These are phyloP conservation scores for Cerastis leucographa DNA, from an alignment of 2,888 invertebrate genomes.

Conservation along the genomic window DNA sequence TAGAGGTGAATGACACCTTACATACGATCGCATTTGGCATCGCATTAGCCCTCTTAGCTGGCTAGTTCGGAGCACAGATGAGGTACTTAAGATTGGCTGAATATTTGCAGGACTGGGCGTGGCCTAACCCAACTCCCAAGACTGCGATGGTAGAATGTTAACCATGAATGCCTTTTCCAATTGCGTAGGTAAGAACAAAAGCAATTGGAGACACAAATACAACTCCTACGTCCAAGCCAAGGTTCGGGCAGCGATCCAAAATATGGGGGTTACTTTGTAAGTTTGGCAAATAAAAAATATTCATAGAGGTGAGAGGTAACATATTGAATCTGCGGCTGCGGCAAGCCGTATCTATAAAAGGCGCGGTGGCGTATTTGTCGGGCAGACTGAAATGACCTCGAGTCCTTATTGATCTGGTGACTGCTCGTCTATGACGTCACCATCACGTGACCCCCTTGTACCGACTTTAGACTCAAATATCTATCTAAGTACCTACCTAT, in stretches of 20 bases:
- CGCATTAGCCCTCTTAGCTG: slow-evolving; percentile 60
- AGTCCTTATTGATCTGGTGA: slow-evolving; percentile 87
- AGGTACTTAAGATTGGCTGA: slow-evolving; percentile 50
- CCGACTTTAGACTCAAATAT: slow-evolving; percentile 58
- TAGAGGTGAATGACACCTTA: slow-evolving; percentile 67
- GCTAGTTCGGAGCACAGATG: slow-evolving; percentile 48
- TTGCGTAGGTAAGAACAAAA: slow-evolving; percentile 35
- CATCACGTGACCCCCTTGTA: slow-evolving; percentile 75
- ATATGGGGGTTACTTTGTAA: slow-evolving; percentile 45
- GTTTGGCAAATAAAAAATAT: slow-evolving; percentile 40
- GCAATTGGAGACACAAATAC: slow-evolving; percentile 35
- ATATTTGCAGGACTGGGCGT: slow-evolving; percentile 58
- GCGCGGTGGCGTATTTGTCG: slow-evolving; percentile 75
- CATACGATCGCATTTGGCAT: slow-evolving; percentile 61
- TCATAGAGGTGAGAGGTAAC: slow-evolving; percentile 62
- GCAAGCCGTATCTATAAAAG: slow-evolving; percentile 69
- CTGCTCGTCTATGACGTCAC: slow-evolving; percentile 83
- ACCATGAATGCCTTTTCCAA: slow-evolving; percentile 33
- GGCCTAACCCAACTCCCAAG: slow-evolving; percentile 14
- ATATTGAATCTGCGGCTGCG: slow-evolving; percentile 57
- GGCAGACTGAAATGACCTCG: slow-evolving; percentile 85
- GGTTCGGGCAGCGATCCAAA: slow-evolving; percentile 43
- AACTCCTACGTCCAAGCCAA: slow-evolving; percentile 26
- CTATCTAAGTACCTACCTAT: slow-evolving; percentile 25
- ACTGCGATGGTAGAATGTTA: slow-evolving; percentile 32